phyloP scores from a whole-genome alignment of 2,888 invertebrate species.

The Mythimna vitellina region DNA sequence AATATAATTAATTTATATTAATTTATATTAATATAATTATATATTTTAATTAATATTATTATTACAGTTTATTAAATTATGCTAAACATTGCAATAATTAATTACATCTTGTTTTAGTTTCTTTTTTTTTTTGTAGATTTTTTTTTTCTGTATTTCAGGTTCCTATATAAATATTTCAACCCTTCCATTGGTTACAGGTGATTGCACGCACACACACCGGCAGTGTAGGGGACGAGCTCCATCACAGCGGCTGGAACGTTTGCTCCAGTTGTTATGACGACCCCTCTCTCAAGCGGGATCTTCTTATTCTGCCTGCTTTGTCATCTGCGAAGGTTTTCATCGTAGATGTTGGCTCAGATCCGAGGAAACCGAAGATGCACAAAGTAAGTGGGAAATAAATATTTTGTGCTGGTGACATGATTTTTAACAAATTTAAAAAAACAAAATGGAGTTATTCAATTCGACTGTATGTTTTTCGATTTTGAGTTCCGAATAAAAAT shows the following conservation, averaged over 20 bases:
- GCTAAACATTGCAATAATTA: too few relatives aligned
- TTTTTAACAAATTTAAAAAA: neutral
- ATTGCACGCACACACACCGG: constrained; percentile 96
- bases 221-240: constrained; percentile 95
- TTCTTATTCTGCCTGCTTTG: constrained; percentile 95
- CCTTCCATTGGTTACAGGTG: constrained; percentile 91
- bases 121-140: too few relatives aligned
- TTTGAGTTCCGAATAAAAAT: too few relatives aligned
- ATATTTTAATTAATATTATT: too few relatives aligned
- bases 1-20: too few relatives aligned
- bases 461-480: too few relatives aligned
- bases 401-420: neutral
- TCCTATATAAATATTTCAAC: neutral
- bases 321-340: constrained; percentile 96
- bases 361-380: constrained; percentile 93
- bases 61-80: too few relatives aligned
- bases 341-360: constrained; percentile 94
- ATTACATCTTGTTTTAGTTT: too few relatives aligned
- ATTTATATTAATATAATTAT: too few relatives aligned
- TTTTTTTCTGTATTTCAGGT: neutral
- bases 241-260: constrained; percentile 99
- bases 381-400: constrained; percentile 89
- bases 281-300: constrained; percentile 92
- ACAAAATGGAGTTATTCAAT: too few relatives aligned
- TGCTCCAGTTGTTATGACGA: constrained; percentile 97